Evolutionary conservation across 2,888 invertebrate genomes (phyloP).

Genomic region (Torymus texanus): DNA sequence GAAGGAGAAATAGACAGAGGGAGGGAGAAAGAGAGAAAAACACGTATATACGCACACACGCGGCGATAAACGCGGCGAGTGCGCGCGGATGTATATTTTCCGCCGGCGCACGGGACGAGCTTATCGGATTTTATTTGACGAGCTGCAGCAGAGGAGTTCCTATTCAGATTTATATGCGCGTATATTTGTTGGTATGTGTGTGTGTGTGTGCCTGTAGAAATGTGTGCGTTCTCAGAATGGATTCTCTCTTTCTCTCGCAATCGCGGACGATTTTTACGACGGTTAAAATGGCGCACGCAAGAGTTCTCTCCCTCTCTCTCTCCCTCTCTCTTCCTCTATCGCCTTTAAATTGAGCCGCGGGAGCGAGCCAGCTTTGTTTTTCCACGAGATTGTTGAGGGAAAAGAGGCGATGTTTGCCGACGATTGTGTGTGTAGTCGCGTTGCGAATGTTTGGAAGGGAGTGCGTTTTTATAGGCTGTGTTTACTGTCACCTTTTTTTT

Average conservation of each 20-base stretch:
- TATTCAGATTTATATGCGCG: too few relatives aligned
- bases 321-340: not conserved
- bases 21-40: too few relatives aligned
- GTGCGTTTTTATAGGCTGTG: too few relatives aligned
- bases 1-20: too few relatives aligned
- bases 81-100: conserved; percentile 28
- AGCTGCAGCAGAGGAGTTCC: not conserved
- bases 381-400: too few relatives aligned
- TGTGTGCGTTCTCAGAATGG: not conserved
- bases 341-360: not conserved
- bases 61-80: conserved; percentile 21
- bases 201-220: not conserved
- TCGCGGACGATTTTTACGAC: conserved; percentile 26
- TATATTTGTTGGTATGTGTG: not conserved
- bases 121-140: conserved; percentile 48
- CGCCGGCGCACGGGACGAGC: conserved; percentile 11
- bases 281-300: not conserved
- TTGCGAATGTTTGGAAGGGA: too few relatives aligned
- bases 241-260: not conserved
- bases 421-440: too few relatives aligned
- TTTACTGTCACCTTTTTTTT: too few relatives aligned
- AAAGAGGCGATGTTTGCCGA: too few relatives aligned
- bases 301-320: not conserved
- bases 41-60: not conserved
- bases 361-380: too few relatives aligned